Evolutionary conservation across 2,113 vertebrate species (phyloP).

Genomic region (Lagopus leucura): DNA sequence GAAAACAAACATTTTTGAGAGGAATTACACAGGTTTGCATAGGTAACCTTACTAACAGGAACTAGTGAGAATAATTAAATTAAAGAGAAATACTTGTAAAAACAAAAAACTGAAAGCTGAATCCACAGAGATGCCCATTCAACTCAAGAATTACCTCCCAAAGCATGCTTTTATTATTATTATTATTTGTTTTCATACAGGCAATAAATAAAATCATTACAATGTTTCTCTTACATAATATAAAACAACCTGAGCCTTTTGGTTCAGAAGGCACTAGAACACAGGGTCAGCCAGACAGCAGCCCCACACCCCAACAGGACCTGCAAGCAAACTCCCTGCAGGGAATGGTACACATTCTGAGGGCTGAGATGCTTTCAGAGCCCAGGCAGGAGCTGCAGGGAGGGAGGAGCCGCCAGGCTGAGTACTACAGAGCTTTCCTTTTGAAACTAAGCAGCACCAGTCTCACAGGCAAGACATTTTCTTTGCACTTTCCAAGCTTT

Average conservation of each 20-base stretch:
- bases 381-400: neutral
- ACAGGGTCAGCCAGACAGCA: neutral
- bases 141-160: neutral
- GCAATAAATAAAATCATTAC: neutral
- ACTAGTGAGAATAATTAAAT: neutral
- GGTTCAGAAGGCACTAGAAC: neutral
- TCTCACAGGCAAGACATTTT: neutral
- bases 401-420: neutral
- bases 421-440: neutral
- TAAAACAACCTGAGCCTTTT: neutral
- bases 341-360: rapidly evolving
- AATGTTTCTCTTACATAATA: neutral
- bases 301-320: neutral
- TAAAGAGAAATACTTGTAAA: neutral
- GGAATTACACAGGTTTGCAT: neutral
- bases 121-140: neutral
- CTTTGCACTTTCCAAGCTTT: neutral
- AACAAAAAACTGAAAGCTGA: neutral
- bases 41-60: neutral
- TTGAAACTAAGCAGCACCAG: neutral
- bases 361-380: neutral
- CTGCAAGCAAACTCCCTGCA: no score
- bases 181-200: neutral
- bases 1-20: neutral
- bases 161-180: neutral